Conservation (phyloP, 2,113 vertebrate species). For the Hiodon alosoides region DNA sequence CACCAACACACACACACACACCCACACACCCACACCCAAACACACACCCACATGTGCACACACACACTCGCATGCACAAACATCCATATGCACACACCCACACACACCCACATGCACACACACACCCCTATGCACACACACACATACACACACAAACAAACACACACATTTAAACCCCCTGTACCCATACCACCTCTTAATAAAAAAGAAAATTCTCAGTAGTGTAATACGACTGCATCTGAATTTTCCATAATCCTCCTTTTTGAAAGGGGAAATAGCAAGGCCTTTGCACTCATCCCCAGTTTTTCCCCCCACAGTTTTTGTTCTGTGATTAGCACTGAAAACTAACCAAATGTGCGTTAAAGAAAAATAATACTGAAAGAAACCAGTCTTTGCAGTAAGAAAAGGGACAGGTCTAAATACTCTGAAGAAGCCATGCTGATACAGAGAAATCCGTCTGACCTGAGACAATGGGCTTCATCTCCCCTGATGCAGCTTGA, state of each 20-base stretch:
- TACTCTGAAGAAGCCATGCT: conserved; percentile 49
- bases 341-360: conserved; percentile 52
- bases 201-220: conserved; percentile 51
- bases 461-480: conserved; percentile 93
- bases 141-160: too few relatives aligned
- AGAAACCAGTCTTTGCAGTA: conserved; percentile 57
- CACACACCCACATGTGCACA: too few relatives aligned
- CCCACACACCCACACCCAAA: too few relatives aligned
- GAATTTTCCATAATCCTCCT: conserved; percentile 49
- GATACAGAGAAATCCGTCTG: conserved; percentile 77
- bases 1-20: too few relatives aligned
- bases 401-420: conserved; percentile 28
- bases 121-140: too few relatives aligned
- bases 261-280: conserved; percentile 52
- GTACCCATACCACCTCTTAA: conserved; percentile 13
- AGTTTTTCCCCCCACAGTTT: conserved; percentile 37
- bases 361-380: conserved; percentile 58
- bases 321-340: conserved; percentile 59
- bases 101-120: too few relatives aligned
- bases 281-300: conserved; percentile 43
- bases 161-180: too few relatives aligned
- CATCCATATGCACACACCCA: too few relatives aligned
- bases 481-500: conserved; percentile 97
- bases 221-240: conserved; percentile 43
- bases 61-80: too few relatives aligned